phyloP scores from a whole-genome alignment of 2,888 invertebrate species.

The Hirtodrosophila alboralis region DNA sequence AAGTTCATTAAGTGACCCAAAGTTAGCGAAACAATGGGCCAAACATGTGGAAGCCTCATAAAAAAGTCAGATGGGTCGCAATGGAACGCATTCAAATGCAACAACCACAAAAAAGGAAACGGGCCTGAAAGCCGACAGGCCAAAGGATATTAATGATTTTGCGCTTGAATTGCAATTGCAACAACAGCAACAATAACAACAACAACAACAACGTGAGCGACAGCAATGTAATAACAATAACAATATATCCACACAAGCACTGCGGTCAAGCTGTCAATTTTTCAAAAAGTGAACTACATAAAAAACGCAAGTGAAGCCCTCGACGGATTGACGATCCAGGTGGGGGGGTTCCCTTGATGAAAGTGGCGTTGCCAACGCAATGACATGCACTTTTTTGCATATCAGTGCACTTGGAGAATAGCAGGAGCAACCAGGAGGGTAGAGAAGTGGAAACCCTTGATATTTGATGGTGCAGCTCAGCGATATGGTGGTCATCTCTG shows the following conservation, averaged over 20 bases:
- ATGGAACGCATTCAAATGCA: constrained; percentile 45
- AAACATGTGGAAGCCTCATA: constrained; percentile 63
- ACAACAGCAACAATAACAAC: constrained; percentile 48
- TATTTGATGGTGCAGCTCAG: constrained; percentile 43
- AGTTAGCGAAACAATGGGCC: constrained; percentile 48
- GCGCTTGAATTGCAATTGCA: constrained; percentile 82
- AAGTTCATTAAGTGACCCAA: constrained; percentile 59
- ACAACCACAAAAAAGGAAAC: constrained; percentile 40
- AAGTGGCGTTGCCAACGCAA: constrained; percentile 68
- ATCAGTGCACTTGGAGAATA: constrained; percentile 68
- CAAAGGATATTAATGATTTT: constrained; percentile 82
- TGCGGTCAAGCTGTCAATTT: constrained; percentile 82
- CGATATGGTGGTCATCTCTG: constrained; percentile 29
- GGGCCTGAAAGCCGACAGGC: constrained; percentile 18
- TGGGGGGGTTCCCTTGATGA: constrained; percentile 22
- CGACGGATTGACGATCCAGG: constrained; percentile 5
- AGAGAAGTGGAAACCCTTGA: constrained; percentile 44
- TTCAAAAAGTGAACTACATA: constrained; percentile 74
- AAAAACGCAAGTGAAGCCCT: constrained; percentile 54
- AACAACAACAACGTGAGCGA: constrained; percentile 21
- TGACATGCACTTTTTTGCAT: constrained; percentile 79
- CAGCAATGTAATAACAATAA: constrained; percentile 69
- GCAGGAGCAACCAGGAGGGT: not conserved
- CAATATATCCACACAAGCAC: constrained; percentile 67
- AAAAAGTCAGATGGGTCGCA: constrained; percentile 40